These are phyloP conservation scores for Chaunax sp. DNA, from an alignment of 2,797 vertebrate species.

Conservation along the genomic window DNA sequence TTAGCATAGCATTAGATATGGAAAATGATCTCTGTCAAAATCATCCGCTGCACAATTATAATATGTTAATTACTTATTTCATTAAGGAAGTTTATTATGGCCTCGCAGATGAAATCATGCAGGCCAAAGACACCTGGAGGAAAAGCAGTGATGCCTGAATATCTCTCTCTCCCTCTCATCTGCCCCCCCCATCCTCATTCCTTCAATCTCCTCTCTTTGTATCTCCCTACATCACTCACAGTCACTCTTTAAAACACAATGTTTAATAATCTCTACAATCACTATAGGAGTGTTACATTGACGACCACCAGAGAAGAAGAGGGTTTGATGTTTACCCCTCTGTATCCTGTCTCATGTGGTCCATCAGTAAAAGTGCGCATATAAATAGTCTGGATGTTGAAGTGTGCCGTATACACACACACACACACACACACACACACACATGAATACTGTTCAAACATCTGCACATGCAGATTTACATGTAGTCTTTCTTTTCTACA, in stretches of 20 bases:
- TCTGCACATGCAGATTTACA: conserved; percentile 4
- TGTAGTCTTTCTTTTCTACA: not conserved
- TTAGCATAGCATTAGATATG: conserved; percentile 99
- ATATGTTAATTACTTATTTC: conserved; percentile 99
- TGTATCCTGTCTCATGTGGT: conserved; percentile 46
- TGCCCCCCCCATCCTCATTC: conserved; percentile 48
- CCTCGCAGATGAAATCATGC: conserved; percentile 95
- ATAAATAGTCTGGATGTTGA: conserved; percentile 47
- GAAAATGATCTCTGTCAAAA: conserved; percentile 99
- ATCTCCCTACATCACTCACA: conserved; percentile 61
- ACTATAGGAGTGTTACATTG: conserved; percentile 30
- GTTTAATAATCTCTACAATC: conserved; percentile 52
- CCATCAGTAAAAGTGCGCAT: conserved; percentile 32
- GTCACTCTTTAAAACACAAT: conserved; percentile 54
- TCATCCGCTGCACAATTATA: conserved; percentile 99
- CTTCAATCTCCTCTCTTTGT: conserved; percentile 66
- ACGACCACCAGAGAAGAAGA: conserved; percentile 40
- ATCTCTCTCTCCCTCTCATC: conserved; percentile 58
- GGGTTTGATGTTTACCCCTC: conserved; percentile 56
- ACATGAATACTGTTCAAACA: conserved; percentile 13
- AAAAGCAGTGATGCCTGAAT: conserved; percentile 89
- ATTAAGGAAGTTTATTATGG: conserved; percentile 99
- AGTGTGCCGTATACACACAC: too few relatives aligned
- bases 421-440: conserved; percentile 18
- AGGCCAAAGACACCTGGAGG: conserved; percentile 94